Conservation (phyloP, 2,888 invertebrate species). For the Hirtodrosophila duncani region DNA sequence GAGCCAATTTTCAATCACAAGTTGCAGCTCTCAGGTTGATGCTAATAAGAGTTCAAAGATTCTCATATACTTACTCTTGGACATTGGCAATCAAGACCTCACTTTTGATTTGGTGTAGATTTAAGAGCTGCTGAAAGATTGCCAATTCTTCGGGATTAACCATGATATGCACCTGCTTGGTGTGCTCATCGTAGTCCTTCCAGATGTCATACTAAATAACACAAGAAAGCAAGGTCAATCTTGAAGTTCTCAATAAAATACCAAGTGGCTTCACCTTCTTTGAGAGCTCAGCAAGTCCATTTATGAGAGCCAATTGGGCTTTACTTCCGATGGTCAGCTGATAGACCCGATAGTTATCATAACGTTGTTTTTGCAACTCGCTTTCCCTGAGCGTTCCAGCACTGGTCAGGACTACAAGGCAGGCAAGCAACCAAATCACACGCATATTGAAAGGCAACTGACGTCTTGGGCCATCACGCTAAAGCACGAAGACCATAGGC, state of each 20-base stretch:
- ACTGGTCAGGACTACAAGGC: slow-evolving; percentile 43
- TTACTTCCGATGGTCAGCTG: slow-evolving; percentile 78
- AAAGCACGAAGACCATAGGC: not conserved
- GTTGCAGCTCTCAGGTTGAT: too few relatives aligned
- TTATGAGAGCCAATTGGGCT: slow-evolving; percentile 79
- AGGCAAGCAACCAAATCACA: slow-evolving; percentile 45
- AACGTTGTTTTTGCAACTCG: slow-evolving; percentile 66
- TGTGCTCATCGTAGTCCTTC: slow-evolving; percentile 74
- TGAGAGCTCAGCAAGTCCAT: slow-evolving; percentile 19
- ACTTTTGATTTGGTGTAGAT: slow-evolving; percentile 75
- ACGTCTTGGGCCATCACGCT: not conserved
- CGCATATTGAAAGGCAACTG: slow-evolving; percentile 44
- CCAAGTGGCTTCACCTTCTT: slow-evolving; percentile 25
- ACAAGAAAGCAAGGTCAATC: not conserved
- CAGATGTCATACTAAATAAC: slow-evolving; percentile 66
- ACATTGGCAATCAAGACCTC: slow-evolving; percentile 81
- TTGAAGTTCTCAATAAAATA: too few relatives aligned
- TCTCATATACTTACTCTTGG: slow-evolving; percentile 77
- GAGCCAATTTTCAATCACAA: too few relatives aligned
- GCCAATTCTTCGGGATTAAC: slow-evolving; percentile 80
- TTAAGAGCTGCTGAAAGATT: slow-evolving; percentile 79
- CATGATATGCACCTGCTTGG: slow-evolving; percentile 80
- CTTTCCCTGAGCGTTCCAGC: slow-evolving; percentile 38
- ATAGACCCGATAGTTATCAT: slow-evolving; percentile 74
- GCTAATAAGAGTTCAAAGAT: too few relatives aligned